A percentile compares a stretch with the other conserved stretches of the same genome.
These are phyloP conservation scores for Plagodis pulveraria DNA, from an alignment of 2,888 invertebrate genomes.

Conservation along the genomic window DNA sequence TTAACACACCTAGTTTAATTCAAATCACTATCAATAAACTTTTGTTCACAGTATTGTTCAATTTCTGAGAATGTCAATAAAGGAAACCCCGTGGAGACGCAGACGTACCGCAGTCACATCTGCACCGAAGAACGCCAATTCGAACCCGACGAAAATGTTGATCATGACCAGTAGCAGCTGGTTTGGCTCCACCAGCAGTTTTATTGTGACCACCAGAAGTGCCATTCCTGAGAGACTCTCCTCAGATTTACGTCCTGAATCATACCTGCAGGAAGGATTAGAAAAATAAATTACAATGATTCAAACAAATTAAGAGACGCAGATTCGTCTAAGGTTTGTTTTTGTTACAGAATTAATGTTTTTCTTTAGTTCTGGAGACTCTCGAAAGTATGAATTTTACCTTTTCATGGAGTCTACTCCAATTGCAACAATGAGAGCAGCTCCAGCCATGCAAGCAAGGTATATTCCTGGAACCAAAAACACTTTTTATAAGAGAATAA, in stretches of 20 bases:
- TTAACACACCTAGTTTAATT: no score
- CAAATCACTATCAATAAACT: no score
- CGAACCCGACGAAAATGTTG: constrained; percentile 88
- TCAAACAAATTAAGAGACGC: no score
- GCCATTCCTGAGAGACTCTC: constrained; percentile 67
- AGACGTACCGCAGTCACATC: constrained; percentile 78
- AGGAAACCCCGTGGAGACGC: constrained; percentile 28
- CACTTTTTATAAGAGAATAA: no score
- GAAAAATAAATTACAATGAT: not conserved
- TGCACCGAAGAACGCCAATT: constrained; percentile 88
- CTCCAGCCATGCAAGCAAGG: constrained; percentile 85
- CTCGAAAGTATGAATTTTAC: constrained; percentile 47
- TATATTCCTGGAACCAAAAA: constrained; percentile 77
- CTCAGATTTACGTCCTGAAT: constrained; percentile 64
- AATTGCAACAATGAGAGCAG: constrained; percentile 84
- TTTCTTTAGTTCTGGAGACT: no score
- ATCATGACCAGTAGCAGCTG: constrained; percentile 87
- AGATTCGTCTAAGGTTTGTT: no score
- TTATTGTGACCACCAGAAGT: constrained; percentile 83
- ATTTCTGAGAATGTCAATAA: not conserved
- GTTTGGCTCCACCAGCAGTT: constrained; percentile 83
- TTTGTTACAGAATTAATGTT: no score
- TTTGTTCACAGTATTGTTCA: no score
- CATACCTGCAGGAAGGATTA: constrained; percentile 64
- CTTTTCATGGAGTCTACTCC: constrained; percentile 87